Evolutionary conservation across 2,888 invertebrate species (phyloP).

Genomic region (Herminia tarsipennalis): DNA sequence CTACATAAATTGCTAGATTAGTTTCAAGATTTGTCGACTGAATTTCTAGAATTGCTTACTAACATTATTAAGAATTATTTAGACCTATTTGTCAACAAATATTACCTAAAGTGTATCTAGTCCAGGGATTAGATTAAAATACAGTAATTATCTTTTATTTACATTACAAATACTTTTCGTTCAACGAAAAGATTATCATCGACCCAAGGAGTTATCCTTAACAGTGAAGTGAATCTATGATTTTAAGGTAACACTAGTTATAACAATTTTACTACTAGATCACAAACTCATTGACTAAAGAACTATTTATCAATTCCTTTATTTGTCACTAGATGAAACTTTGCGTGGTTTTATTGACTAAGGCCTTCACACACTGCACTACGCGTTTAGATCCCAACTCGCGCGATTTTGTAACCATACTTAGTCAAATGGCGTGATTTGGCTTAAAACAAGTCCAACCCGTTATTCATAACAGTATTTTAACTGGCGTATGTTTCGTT

Average conservation of each 20-base stretch:
- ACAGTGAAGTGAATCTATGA: conserved; percentile 35
- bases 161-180: conserved; percentile 14
- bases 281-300: conserved; percentile 78
- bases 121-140: conserved; percentile 6
- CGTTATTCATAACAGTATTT: no score
- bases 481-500: no score
- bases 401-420: neutral
- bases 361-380: conserved; percentile 1
- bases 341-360: conserved; percentile 29
- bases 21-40: neutral
- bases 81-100: neutral
- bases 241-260: conserved; percentile 44
- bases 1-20: neutral
- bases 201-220: conserved; percentile 12
- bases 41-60: neutral
- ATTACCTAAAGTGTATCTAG: neutral
- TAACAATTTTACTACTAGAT: conserved; percentile 65
- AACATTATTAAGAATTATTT: neutral
- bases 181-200: conserved; percentile 16
- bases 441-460: no score
- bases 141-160: conserved; percentile 8
- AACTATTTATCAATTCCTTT: conserved; percentile 75
- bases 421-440: neutral
- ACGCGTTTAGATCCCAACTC: neutral
- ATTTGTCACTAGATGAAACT: conserved; percentile 57